Evolutionary conservation across 2,113 vertebrate species (phyloP).

Genomic region (Hassar affinis): DNA sequence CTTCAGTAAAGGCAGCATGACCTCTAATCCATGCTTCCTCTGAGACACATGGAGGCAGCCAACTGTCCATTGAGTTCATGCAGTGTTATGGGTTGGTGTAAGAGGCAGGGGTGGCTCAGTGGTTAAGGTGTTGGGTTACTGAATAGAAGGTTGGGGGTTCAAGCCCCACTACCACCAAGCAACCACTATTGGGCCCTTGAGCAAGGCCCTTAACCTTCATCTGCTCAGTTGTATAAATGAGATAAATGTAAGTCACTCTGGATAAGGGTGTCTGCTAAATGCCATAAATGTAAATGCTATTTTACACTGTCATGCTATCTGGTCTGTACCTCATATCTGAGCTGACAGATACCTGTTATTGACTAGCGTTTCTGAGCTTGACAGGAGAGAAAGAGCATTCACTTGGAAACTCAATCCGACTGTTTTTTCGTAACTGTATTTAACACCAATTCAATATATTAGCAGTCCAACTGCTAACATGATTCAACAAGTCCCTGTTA

Average conservation of each 20-base stretch:
- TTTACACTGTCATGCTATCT: background rate
- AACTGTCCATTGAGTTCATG: background rate
- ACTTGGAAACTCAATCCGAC: background rate
- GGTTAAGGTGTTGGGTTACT: no score
- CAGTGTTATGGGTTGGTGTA: background rate
- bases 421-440: no score
- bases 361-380: background rate
- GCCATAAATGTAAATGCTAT: no score
- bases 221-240: no score
- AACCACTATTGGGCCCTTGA: no score
- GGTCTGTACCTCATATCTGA: background rate
- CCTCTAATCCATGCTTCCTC: no score
- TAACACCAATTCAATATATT: background rate
- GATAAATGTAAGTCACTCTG: no score
- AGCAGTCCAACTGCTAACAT: background rate
- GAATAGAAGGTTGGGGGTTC: no score
- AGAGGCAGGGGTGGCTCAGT: no score
- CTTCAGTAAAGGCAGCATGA: background rate
- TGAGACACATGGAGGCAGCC: background rate
- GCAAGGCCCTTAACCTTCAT: no score
- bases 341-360: background rate
- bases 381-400: background rate
- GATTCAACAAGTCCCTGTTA: background rate
- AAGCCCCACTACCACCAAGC: no score
- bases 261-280: no score